Percentiles rank a stretch among this genome's conserved stretches.
phyloP scores from a whole-genome alignment of 2,113 vertebrate genomes.

The Notothenia rossii region DNA sequence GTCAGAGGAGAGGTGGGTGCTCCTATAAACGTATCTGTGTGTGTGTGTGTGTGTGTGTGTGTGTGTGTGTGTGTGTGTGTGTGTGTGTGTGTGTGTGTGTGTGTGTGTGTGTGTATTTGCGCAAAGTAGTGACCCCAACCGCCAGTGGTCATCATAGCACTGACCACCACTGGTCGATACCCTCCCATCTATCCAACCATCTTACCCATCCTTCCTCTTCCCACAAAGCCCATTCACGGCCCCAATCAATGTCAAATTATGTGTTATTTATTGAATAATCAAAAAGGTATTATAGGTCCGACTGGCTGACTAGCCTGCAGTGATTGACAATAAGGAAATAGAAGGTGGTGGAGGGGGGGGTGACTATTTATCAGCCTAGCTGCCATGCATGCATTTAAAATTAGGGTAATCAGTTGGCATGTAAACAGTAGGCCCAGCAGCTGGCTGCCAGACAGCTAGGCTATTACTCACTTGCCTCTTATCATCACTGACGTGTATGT shows the following conservation, averaged over 20 bases:
- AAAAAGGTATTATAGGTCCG: slow-evolving; percentile 85
- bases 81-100: too few relatives aligned
- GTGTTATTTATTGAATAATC: slow-evolving; percentile 91
- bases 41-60: too few relatives aligned
- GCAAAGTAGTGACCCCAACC: slow-evolving; percentile 74
- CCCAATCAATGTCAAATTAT: slow-evolving; percentile 91
- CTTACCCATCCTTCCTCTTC: slow-evolving; percentile 58
- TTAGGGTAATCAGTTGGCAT: slow-evolving; percentile 94
- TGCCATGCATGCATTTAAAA: slow-evolving; percentile 87
- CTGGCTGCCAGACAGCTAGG: slow-evolving; percentile 83
- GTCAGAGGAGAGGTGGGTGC: slow-evolving; percentile 66
- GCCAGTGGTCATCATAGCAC: slow-evolving; percentile 79
- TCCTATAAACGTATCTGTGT: slow-evolving; percentile 12
- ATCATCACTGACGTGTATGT: slow-evolving; percentile 71
- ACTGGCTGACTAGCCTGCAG: slow-evolving; percentile 74
- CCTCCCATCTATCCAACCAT: slow-evolving; percentile 24
- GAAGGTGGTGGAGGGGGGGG: slow-evolving; percentile 35
- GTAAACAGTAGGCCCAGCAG: slow-evolving; percentile 91
- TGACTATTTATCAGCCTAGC: slow-evolving; percentile 84
- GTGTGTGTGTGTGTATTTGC: slow-evolving; percentile 30
- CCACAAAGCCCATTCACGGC: slow-evolving; percentile 78
- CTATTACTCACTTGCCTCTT: slow-evolving; percentile 86
- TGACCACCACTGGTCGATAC: slow-evolving; percentile 86
- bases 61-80: too few relatives aligned
- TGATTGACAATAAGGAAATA: slow-evolving; percentile 75